Conservation (phyloP, 2,113 vertebrate species). For the Talpa occidentalis region DNA sequence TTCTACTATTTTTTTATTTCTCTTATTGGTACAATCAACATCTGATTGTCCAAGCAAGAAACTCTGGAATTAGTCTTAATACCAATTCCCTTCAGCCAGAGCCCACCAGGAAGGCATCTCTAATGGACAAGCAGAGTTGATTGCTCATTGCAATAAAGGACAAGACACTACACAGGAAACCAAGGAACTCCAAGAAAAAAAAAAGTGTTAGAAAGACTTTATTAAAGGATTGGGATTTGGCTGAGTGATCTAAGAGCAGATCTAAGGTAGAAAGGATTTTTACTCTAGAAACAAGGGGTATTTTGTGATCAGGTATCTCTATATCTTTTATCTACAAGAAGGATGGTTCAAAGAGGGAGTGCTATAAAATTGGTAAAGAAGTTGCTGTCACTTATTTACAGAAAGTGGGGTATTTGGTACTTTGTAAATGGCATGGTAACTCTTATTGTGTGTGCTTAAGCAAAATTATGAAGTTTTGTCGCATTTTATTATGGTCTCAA, state of each 20-base stretch:
- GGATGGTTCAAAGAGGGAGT: background rate
- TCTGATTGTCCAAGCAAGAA: background rate
- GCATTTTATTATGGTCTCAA: background rate
- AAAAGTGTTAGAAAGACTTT: background rate
- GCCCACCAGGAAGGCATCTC: background rate
- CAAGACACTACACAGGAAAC: background rate
- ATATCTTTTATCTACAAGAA: background rate
- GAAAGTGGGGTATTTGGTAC: background rate
- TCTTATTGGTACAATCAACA: background rate
- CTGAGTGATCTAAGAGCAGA: background rate
- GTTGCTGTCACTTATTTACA: background rate
- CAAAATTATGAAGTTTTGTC: background rate
- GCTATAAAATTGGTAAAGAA: background rate
- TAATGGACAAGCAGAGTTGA: background rate
- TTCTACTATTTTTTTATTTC: background rate
- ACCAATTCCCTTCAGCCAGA: background rate
- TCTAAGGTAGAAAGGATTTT: background rate
- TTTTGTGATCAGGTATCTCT: background rate
- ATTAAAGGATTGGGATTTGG: background rate
- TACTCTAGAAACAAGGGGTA: background rate
- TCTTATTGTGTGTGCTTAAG: background rate
- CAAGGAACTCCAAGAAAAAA: background rate
- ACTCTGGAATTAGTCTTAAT: background rate
- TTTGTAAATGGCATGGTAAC: background rate
- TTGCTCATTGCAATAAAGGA: background rate